phyloP scores from a whole-genome alignment of 2,113 vertebrate genomes.

The Cynocephalus volans region DNA sequence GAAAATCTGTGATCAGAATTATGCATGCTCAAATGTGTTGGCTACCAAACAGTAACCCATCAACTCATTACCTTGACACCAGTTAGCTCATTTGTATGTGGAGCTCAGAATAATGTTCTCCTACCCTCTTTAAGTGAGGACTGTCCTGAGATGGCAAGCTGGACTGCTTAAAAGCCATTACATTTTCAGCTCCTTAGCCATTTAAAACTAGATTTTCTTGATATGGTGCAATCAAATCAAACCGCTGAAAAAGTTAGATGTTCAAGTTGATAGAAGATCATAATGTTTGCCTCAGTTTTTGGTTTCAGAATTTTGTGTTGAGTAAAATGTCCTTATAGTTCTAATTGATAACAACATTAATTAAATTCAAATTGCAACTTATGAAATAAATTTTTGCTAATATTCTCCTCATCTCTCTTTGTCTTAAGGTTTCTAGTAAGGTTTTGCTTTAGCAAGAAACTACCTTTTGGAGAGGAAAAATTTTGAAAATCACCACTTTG shows the following conservation, averaged over 20 bases:
- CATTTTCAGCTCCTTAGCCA: neutral
- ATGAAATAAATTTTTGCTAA: neutral
- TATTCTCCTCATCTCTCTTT: neutral
- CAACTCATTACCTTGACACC: too few relatives aligned
- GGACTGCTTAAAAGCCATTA: fast-evolving
- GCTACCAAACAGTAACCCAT: neutral
- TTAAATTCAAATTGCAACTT: neutral
- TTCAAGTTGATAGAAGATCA: neutral
- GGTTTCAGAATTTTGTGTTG: neutral
- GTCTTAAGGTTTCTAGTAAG: neutral
- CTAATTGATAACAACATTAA: too few relatives aligned
- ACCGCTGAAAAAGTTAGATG: neutral
- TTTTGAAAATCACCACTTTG: neutral
- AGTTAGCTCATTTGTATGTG: neutral
- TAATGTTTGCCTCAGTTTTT: neutral
- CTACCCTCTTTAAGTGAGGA: too few relatives aligned
- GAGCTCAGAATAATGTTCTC: neutral
- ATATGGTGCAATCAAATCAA: neutral
- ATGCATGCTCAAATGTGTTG: too few relatives aligned
- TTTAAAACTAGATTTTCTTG: neutral
- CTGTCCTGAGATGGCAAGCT: fast-evolving
- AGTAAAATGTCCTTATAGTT: neutral
- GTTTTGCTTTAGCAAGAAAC: neutral
- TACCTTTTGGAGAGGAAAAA: neutral
- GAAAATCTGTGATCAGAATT: neutral